Evolutionary conservation across 2,797 vertebrate species (phyloP).

Genomic region (Knipowitschia caucasica): DNA sequence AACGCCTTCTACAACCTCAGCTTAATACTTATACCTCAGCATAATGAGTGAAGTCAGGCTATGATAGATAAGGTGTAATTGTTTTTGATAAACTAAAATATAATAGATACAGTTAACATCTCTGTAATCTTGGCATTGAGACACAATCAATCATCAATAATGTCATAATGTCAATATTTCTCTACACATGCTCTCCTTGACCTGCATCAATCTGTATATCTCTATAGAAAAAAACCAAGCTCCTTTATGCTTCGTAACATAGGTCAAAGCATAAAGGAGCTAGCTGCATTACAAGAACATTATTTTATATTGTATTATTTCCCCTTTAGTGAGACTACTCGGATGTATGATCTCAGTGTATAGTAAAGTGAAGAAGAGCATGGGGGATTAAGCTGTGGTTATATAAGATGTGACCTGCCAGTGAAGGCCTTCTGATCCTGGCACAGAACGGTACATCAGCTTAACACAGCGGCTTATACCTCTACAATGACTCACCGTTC

Average conservation of each 20-base stretch:
- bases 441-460: slow-evolving; percentile 47
- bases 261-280: slow-evolving; percentile 5
- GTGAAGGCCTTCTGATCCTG: slow-evolving; percentile 60
- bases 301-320: slow-evolving; percentile 15
- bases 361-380: slow-evolving; percentile 46
- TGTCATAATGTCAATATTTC: not conserved
- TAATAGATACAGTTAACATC: too few species aligned
- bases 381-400: slow-evolving; percentile 59
- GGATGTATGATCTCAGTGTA: slow-evolving; percentile 30
- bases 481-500: slow-evolving; percentile 38
- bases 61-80: not conserved
- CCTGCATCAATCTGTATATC: not conserved
- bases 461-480: slow-evolving; percentile 63
- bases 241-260: too few species aligned
- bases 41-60: too few species aligned
- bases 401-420: slow-evolving; percentile 66
- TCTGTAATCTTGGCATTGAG: too few species aligned
- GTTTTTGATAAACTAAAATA: not conserved
- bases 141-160: too few species aligned
- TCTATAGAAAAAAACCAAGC: slow-evolving; percentile 17
- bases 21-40: too few species aligned
- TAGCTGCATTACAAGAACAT: not conserved
- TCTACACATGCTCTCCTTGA: slow-evolving; percentile 19
- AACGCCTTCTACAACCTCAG: too few species aligned
- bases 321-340: slow-evolving; percentile 6